These are phyloP conservation scores for Idaea biselata DNA, from an alignment of 2,888 invertebrate genomes.

Conservation along the genomic window DNA sequence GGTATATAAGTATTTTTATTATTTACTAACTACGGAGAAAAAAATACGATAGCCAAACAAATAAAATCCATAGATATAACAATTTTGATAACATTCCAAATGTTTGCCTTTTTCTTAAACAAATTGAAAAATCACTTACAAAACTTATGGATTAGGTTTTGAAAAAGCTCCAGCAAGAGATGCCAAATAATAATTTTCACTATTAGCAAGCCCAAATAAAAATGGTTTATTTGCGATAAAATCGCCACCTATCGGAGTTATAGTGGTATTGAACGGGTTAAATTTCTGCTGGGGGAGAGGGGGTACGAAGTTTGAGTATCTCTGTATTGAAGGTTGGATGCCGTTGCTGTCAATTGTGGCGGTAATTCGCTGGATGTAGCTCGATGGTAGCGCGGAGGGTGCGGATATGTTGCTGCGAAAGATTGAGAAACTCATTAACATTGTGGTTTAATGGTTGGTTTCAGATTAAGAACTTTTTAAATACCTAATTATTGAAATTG, in stretches of 20 bases:
- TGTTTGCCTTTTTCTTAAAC: neutral
- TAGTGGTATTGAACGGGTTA: neutral
- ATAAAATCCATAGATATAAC: too few relatives aligned
- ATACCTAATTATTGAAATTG: too few relatives aligned
- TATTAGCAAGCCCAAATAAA: slow-evolving; percentile 38
- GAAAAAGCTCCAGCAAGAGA: slow-evolving; percentile 36
- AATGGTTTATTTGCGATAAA: slow-evolving; percentile 44
- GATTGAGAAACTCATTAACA: neutral
- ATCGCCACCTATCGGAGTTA: slow-evolving; percentile 25
- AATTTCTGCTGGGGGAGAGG: neutral
- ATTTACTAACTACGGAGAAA: too few relatives aligned
- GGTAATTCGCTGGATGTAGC: slow-evolving; percentile 32
- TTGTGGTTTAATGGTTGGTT: neutral
- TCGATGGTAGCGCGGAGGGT: slow-evolving; percentile 28
- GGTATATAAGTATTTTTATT: too few relatives aligned
- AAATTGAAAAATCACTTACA: neutral
- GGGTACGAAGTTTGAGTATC: slow-evolving; percentile 14
- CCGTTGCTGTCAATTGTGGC: slow-evolving; percentile 30
- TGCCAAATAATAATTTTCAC: slow-evolving; percentile 19
- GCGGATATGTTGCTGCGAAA: slow-evolving; percentile 31
- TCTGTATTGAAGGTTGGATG: slow-evolving; percentile 19
- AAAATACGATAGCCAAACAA: too few relatives aligned
- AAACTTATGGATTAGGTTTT: slow-evolving; percentile 21
- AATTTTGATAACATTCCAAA: neutral
- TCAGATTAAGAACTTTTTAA: too few relatives aligned